A percentile compares a stretch with the other conserved stretches of the same genome.
These are phyloP conservation scores for Spea hammondii DNA, from an alignment of 2,797 vertebrate genomes.

Conservation along the genomic window DNA sequence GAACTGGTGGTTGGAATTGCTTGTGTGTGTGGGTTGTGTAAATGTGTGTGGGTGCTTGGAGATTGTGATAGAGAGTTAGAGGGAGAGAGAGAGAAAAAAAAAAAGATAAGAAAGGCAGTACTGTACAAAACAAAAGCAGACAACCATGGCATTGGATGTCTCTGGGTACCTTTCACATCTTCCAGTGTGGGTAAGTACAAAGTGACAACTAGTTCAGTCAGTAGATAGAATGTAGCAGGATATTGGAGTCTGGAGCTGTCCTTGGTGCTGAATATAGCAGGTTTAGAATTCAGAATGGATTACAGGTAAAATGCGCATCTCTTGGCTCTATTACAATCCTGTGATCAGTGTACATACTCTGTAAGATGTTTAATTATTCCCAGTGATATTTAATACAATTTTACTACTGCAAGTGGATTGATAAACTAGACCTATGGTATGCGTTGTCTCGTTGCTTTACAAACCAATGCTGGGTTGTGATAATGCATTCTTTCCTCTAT, in stretches of 20 bases:
- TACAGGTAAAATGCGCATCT: no score
- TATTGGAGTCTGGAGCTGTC: slow-evolving; percentile 66
- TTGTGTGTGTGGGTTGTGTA: slow-evolving; percentile 24
- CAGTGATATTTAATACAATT: background rate
- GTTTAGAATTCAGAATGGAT: background rate
- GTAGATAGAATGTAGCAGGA: background rate
- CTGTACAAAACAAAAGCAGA: slow-evolving; percentile 17
- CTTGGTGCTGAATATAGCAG: slow-evolving; percentile 71
- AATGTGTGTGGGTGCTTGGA: slow-evolving; percentile 44
- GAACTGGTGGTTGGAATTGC: slow-evolving; percentile 44
- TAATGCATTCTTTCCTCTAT: background rate
- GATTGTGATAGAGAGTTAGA: slow-evolving; percentile 16
- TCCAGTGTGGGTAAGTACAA: slow-evolving; percentile 29
- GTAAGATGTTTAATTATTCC: background rate
- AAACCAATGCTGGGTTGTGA: slow-evolving; percentile 4
- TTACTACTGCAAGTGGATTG: no score
- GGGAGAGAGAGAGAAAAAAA: slow-evolving; percentile 32
- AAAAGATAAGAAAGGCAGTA: slow-evolving; percentile 9
- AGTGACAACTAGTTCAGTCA: background rate
- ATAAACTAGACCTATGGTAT: background rate
- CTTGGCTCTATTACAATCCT: background rate
- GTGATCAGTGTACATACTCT: background rate
- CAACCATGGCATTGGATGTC: slow-evolving; percentile 12
- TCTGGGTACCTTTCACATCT: background rate
- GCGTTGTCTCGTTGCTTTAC: slow-evolving; percentile 16